phyloP scores from a whole-genome alignment of 2,113 vertebrate species.

The Callionymus lyra region DNA sequence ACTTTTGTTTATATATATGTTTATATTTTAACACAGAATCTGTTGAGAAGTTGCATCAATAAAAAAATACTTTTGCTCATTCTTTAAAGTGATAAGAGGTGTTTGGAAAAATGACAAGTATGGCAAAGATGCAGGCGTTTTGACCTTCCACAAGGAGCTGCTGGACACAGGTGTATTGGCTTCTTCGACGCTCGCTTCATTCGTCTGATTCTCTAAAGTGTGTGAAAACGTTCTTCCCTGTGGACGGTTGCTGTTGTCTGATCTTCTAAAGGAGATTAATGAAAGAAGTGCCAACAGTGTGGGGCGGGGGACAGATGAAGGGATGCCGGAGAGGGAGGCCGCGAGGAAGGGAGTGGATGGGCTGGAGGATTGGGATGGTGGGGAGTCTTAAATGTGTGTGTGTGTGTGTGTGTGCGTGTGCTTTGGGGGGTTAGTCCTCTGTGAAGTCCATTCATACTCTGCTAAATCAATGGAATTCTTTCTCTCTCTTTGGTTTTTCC shows the following conservation, averaged over 20 bases:
- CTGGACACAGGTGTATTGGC: no score
- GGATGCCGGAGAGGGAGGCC: constrained; percentile 37
- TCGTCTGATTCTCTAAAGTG: neutral
- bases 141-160: no score
- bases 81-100: no score
- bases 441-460: constrained; percentile 64
- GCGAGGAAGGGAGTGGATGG: constrained; percentile 19
- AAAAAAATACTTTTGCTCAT: no score
- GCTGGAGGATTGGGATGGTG: constrained; percentile 20
- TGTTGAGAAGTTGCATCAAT: no score
- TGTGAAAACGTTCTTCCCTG: constrained; percentile 28
- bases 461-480: constrained; percentile 68
- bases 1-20: no score
- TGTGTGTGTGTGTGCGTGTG: constrained; percentile 13
- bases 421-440: constrained; percentile 30
- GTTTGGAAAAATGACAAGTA: no score
- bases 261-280: constrained; percentile 61
- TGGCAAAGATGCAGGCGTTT: no score
- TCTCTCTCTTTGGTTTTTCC: constrained; percentile 42
- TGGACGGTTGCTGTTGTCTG: constrained; percentile 28
- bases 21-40: no score
- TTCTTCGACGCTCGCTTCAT: no score
- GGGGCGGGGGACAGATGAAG: constrained; percentile 33
- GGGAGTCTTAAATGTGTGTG: constrained; percentile 20
- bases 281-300: constrained; percentile 48